Conservation (phyloP, 2,113 vertebrate species). For the Pluvialis apricaria region DNA sequence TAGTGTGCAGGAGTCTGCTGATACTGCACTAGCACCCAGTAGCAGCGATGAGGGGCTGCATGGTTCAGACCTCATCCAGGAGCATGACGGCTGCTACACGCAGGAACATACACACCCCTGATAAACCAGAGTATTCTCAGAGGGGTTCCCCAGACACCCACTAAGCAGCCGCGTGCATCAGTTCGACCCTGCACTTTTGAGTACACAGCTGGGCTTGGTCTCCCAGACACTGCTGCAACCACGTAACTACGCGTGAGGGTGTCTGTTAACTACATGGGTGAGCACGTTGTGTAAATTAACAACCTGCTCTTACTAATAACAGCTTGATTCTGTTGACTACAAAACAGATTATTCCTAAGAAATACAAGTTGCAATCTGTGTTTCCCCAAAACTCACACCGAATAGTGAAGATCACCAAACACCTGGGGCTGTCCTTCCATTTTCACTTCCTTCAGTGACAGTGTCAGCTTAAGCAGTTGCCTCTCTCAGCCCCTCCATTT, state of each 20-base stretch:
- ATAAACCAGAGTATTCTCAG: neutral
- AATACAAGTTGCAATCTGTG: neutral
- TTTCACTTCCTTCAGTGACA: neutral
- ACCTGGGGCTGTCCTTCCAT: neutral
- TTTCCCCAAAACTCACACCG: neutral
- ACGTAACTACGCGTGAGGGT: neutral
- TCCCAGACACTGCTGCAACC: neutral
- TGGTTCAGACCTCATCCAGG: neutral
- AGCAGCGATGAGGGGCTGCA: neutral
- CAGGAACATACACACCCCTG: neutral
- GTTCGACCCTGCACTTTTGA: neutral
- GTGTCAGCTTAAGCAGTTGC: neutral
- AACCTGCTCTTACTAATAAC: neutral
- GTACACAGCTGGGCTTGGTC: neutral
- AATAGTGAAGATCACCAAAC: neutral
- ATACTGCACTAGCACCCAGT: neutral
- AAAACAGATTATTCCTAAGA: neutral
- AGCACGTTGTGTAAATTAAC: neutral
- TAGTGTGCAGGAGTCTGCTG: neutral
- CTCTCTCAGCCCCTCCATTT: neutral
- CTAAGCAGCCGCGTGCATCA: fast-evolving
- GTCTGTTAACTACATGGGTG: neutral
- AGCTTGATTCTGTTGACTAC: neutral
- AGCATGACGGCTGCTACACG: fast-evolving
- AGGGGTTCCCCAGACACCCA: neutral